phyloP scores from a whole-genome alignment of 2,888 invertebrate genomes.

The Stenchaetothrips biformis region DNA sequence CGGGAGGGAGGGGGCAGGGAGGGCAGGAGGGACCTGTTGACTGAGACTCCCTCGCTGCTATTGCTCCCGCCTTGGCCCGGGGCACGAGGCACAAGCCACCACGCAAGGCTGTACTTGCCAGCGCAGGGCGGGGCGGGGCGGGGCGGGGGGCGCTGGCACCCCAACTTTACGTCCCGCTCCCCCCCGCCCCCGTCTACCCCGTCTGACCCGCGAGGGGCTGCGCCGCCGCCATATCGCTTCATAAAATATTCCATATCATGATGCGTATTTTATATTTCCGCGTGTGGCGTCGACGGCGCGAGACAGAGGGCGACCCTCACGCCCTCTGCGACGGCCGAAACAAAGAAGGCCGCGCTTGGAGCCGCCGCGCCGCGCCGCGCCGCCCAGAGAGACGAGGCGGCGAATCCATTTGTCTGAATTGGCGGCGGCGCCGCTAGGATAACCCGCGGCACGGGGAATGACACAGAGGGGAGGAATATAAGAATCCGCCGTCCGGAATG shows the following conservation, averaged over 20 bases:
- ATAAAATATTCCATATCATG: constrained; percentile 14
- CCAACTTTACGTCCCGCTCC: background rate
- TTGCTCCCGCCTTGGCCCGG: background rate
- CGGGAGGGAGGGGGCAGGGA: no score
- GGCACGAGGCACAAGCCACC: background rate
- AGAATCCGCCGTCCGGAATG: no score
- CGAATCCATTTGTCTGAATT: no score
- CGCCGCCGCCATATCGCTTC: background rate
- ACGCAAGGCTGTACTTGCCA: background rate
- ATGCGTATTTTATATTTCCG: constrained; percentile 22
- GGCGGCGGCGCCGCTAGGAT: no score
- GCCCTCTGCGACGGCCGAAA: background rate
- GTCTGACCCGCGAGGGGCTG: background rate
- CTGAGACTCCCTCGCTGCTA: background rate
- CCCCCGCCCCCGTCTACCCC: background rate
- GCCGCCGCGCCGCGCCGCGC: background rate
- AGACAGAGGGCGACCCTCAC: background rate
- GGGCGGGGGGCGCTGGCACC: background rate
- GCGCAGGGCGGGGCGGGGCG: background rate
- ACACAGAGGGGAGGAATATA: no score
- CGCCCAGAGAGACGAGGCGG: background rate
- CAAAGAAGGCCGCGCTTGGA: no score
- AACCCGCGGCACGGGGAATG: no score
- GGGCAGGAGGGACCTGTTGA: background rate
- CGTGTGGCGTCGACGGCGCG: background rate